Percentiles rank a stretch among this genome's conserved stretches.
Evolutionary conservation across 2,888 invertebrate genomes (phyloP).

Genomic region (Helobdella robusta): DNA sequence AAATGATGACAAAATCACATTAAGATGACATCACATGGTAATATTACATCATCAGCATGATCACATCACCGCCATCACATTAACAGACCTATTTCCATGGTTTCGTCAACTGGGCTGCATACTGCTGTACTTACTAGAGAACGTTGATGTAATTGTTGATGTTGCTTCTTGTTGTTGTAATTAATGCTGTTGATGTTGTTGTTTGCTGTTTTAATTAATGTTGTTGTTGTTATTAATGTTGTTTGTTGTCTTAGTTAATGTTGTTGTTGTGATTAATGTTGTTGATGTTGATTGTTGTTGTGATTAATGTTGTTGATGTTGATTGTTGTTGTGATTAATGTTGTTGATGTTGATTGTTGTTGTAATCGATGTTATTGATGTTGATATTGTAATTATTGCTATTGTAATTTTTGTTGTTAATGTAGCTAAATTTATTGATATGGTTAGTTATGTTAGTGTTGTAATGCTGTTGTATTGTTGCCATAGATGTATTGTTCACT

Average conservation of each 20-base stretch:
- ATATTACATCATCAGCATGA: no score
- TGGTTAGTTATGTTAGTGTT: neutral
- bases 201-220: no score
- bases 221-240: neutral
- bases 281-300: neutral
- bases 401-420: neutral
- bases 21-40: no score
- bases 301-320: neutral
- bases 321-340: neutral
- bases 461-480: neutral
- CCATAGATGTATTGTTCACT: neutral
- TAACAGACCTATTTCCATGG: neutral
- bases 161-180: no score
- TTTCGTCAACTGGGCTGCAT: neutral
- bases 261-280: neutral
- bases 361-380: neutral
- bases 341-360: neutral
- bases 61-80: no score
- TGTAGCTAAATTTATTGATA: neutral
- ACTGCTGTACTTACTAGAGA: no score
- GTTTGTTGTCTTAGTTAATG: neutral
- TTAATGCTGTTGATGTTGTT: no score
- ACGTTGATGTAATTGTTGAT: no score
- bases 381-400: neutral
- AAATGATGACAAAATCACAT: no score